Evolutionary conservation across 2,888 invertebrate genomes (phyloP), one percentile per base, ranked within the genome.

Genomic region (Liopterus haemorrhoidalis): DNA sequence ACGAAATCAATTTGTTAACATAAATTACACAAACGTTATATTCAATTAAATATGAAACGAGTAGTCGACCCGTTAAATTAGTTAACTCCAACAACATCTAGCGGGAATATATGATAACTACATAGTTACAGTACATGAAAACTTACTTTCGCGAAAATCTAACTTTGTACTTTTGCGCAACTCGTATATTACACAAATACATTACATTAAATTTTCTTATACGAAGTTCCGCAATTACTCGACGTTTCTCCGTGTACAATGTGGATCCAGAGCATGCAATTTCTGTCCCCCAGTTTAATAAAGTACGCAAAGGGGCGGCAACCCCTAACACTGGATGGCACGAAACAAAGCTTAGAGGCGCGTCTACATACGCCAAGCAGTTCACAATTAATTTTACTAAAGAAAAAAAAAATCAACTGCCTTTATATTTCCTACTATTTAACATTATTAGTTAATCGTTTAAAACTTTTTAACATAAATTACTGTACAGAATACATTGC

Each of bases 281-380:
- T 55, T 55, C 58, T 58, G 56, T 55, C 54, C 55, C 42, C 54
- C 49, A 54, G 55, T 56, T 57, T 57, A 59, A 59, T 59, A 57
- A 55, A 57, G 51, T 48, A 49, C 47, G 45, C 48, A 49, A n/a
- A 49, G 49, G 49, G 53, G 50, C 45, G 45, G 45, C 41, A 46
- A 54, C 56, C 54, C 49, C 44, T 48, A 48, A 52, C 48, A 42
- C 41, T 46, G 50, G 56, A 55, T 33, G 41, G 22, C 38, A 20
- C 33, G 41, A 51, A 50, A 52, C 51, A 54, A 53, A 44, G 49
- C 53, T 30, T 43, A 41, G 39, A 33, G 45, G 45, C 45, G 45
- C 45, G 45, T 22, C 39, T 45, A 33, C 45, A 44, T 44, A 37
- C 43, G 28, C 43, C 30, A 19, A 21, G 42, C 36, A 28, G 19